phyloP scores from a whole-genome alignment of 2,797 vertebrate genomes.

The Catharus ustulatus region DNA sequence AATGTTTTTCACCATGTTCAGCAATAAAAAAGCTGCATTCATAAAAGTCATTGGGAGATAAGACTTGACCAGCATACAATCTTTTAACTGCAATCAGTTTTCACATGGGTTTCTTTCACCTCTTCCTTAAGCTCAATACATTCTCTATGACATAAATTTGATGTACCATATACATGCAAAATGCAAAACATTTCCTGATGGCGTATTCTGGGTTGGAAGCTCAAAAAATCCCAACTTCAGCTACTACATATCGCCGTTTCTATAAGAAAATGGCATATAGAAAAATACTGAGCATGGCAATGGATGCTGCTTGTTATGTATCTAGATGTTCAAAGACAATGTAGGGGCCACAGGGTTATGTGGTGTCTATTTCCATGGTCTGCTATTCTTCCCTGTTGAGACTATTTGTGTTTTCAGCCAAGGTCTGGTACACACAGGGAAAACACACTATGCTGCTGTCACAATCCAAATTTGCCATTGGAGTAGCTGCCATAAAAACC shows the following conservation, averaged over 20 bases:
- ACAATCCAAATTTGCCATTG: neutral
- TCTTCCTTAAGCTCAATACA: neutral
- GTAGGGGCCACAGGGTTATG: neutral
- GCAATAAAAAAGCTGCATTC: neutral
- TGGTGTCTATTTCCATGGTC: neutral
- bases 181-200: neutral
- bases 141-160: neutral
- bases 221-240: neutral
- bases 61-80: neutral
- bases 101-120: neutral
- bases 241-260: neutral
- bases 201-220: neutral
- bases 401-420: neutral
- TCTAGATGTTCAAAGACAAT: neutral
- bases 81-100: neutral
- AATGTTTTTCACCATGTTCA: neutral
- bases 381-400: neutral
- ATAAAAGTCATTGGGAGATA: neutral
- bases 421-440: accelerated
- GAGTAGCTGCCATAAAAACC: neutral
- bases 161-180: neutral
- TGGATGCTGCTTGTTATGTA: neutral
- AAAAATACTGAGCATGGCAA: neutral
- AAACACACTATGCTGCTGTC: neutral
- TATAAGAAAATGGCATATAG: neutral